These are phyloP conservation scores for Centropus unirufus DNA, from an alignment of 2,113 vertebrate genomes.

Conservation along the genomic window DNA sequence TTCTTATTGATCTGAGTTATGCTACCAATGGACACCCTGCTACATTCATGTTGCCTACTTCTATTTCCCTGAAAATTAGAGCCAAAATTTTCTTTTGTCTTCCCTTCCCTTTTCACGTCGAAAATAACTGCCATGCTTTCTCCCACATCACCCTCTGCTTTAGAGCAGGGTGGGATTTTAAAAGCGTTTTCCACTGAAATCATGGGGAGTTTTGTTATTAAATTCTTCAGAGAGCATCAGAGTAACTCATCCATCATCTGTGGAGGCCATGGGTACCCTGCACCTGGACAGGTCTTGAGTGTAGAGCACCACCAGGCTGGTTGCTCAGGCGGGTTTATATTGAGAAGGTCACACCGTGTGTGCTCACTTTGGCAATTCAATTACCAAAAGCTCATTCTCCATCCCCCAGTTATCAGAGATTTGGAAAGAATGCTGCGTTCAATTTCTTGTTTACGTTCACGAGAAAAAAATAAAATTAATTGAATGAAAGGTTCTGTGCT, in stretches of 20 bases:
- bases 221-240: background rate
- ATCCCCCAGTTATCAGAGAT: background rate
- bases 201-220: background rate
- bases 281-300: rapidly evolving
- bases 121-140: background rate
- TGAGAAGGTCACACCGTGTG: background rate
- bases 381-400: background rate
- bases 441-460: background rate
- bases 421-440: background rate
- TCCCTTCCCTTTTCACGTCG: background rate
- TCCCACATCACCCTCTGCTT: background rate
- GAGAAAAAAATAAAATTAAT: background rate
- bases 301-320: background rate
- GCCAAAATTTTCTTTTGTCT: background rate
- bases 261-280: background rate
- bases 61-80: background rate
- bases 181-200: background rate
- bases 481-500: background rate
- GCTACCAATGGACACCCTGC: background rate
- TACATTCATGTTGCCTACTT: background rate
- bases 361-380: background rate
- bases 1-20: background rate
- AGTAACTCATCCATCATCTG: background rate
- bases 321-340: background rate
- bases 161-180: background rate